Conservation (phyloP, 2,888 invertebrate genomes). For the Rhingia campestris region DNA sequence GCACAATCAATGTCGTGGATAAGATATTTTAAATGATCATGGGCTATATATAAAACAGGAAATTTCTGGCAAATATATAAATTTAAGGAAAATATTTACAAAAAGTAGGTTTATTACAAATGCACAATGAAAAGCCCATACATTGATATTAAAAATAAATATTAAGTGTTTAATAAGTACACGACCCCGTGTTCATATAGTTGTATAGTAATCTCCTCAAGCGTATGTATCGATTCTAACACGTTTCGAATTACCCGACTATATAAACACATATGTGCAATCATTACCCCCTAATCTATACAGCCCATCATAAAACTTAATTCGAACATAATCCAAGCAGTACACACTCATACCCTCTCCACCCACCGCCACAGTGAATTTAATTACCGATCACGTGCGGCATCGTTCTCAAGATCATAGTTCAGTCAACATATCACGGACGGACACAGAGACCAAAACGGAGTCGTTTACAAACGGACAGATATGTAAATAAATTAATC, state of each 20-base stretch:
- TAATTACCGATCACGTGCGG: slow-evolving; percentile 64
- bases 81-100: no score
- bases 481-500: slow-evolving; percentile 22
- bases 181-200: not conserved
- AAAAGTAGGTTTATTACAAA: no score
- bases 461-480: slow-evolving; percentile 27
- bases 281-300: no score
- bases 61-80: no score
- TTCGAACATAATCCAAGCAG: not conserved
- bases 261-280: no score
- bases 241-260: no score
- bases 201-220: not conserved
- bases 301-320: not conserved
- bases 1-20: no score
- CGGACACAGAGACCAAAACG: slow-evolving; percentile 31
- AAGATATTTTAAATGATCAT: no score
- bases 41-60: no score
- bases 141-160: no score
- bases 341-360: not conserved
- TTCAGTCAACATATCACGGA: slow-evolving; percentile 50
- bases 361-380: slow-evolving; percentile 13
- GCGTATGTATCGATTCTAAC: no score
- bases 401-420: slow-evolving; percentile 54
- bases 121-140: no score
- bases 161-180: not conserved